Evolutionary conservation across 2,888 invertebrate species (phyloP), one percentile per base, ranked within the genome.

Genomic region (Saturnia japonica): DNA sequence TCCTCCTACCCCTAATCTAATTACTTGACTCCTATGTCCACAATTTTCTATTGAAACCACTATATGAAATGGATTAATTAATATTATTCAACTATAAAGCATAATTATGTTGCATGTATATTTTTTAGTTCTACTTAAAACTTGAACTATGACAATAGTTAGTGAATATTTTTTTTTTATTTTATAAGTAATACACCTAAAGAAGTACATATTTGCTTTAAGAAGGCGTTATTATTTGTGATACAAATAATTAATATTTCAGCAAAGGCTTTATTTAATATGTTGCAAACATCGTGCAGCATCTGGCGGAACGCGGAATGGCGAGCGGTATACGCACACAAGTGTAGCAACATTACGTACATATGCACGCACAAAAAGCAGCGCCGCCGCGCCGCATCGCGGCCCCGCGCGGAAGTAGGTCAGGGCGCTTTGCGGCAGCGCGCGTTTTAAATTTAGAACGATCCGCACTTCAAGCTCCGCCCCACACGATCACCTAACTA

Each of bases 371-470:
- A 88, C 87, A 87, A 82, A n/a, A 81, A 84, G 81, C 80, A 78
- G 82, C 82, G 91, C 34, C 34, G 34, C 34, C 3, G 3, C 92
- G 91, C 91, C 93, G 93, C 93, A 92, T 89, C 93, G 91, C 89
- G 92, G 92, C 93, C 92, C 93, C 92, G 92, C 91, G 88, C 83
- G 89, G 92, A 93, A 93, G 88, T 93, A 92, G 93, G 93, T 93
- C 93, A 93, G 92, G 93, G 93, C 92, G 93, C 88, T 90, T 85
- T 90, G 93, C 89, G 92, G 91, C 91, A 90, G 93, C 88, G 91
- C 91, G 91, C 89, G 91, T 90, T 93, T 91, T 93, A 93, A 93
- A 93, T 93, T 93, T 93, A 93, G 93, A 93, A 89, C 91, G 90
- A 93, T 92, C 90, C 85, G 90, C 91, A 90, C 90, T 91, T 90